phyloP scores from a whole-genome alignment of 2,888 invertebrate species.

The Nipponacmea schrenckii region DNA sequence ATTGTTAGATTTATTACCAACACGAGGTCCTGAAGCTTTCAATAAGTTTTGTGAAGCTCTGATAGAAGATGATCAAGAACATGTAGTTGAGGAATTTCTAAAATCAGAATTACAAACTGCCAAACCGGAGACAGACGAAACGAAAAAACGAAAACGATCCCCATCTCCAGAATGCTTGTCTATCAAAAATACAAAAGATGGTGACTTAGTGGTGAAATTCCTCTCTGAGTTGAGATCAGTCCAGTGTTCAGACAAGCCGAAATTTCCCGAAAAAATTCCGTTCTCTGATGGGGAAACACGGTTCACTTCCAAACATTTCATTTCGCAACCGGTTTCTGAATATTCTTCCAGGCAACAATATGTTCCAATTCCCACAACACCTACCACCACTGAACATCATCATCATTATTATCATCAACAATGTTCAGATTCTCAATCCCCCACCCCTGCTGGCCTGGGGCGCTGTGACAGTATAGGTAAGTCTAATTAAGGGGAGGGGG shows the following conservation, averaged over 20 bases:
- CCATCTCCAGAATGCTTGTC: slow-evolving; percentile 9
- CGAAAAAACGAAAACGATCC: slow-evolving; percentile 6
- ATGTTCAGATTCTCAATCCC: background rate
- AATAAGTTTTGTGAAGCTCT: slow-evolving; percentile 54
- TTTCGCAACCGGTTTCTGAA: slow-evolving; percentile 5
- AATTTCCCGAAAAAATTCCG: background rate
- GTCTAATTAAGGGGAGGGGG: background rate
- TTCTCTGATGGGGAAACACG: background rate
- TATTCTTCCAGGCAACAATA: background rate
- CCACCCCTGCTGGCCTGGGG: slow-evolving; percentile 20
- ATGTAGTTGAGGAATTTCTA: slow-evolving; percentile 45
- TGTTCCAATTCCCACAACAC: background rate
- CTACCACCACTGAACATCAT: background rate
- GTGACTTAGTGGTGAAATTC: slow-evolving; percentile 14
- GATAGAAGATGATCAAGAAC: slow-evolving; percentile 47
- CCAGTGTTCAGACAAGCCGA: background rate
- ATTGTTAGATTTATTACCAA: slow-evolving; percentile 45
- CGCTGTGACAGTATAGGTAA: slow-evolving; percentile 47
- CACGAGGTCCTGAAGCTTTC: slow-evolving; percentile 50
- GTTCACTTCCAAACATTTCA: slow-evolving; percentile 11
- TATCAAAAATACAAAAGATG: slow-evolving; percentile 12
- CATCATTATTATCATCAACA: slow-evolving; percentile 7
- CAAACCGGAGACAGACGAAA: background rate
- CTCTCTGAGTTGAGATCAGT: background rate
- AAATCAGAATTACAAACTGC: slow-evolving; percentile 21